Base-by-base conservation (phyloP, 2,797 vertebrate genomes). In the Lepus oiostolus region DNA sequence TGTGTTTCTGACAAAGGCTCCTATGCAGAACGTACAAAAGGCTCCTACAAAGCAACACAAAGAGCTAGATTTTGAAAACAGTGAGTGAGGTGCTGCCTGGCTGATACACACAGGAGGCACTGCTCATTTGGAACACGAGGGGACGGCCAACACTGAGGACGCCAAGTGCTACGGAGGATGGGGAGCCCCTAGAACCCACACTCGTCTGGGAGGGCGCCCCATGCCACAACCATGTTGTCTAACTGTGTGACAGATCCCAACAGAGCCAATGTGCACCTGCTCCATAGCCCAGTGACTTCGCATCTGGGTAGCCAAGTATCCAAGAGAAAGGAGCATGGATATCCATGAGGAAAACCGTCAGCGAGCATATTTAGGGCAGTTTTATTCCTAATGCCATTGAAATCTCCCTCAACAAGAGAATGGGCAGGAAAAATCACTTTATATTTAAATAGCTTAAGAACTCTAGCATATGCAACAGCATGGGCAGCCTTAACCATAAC, bases 351-450 rank as follows among this genome's bases (percentile, higher is more conserved):
- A 81, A 79, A 52, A 30, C 11, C 42, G 32, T 65, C 38, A 16
- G 38, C 42, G 79, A 76, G 24, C 75, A 30, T 81, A 42, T 80
- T 5, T 50, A 12, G 26, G 85, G 47, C 14, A 58, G 21, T 71
- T 85, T 60, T 91, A 91, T 47, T 71, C 65, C 65, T 28, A 74
- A 65, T 24, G 83, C 5, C 75, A 68, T 63, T 80, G 28, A 90
- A 87, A 87, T 47, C 24, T 63, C 62, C 72, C 26, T 75, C 77
- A 75, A 71, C 28, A 79, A 42, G 35, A 84, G 86, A 90, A 80
- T 75, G 12, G 30, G 30, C 83, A 80, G 42, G 62, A 76, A 35
- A 82, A 77, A 52, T 77, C 7, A 7, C 17, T 81, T 52, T 52
- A 26, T 52, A 70, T 75, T 86, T 86, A 35, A 52, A 62, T 7